Evolutionary conservation across 2,113 vertebrate genomes (phyloP).

Genomic region (Naja naja): DNA sequence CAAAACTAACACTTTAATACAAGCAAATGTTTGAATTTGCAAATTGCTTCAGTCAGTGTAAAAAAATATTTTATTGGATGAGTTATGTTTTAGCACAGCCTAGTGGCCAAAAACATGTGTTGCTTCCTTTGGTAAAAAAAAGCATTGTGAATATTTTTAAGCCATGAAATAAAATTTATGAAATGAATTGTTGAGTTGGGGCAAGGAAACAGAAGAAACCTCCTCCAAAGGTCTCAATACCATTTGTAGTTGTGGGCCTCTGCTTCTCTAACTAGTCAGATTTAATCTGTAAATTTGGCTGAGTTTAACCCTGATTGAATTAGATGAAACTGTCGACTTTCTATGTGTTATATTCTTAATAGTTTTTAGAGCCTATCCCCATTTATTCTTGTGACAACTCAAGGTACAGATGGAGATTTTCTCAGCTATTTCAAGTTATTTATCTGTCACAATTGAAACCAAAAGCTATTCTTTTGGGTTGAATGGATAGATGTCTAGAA

Average conservation of each 20-base stretch:
- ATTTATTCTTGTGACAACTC: not conserved
- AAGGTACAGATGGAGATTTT: not conserved
- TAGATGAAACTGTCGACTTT: not conserved
- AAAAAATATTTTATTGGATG: constrained; percentile 30
- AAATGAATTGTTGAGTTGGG: not conserved
- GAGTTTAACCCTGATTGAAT: not conserved
- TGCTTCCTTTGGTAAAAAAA: constrained; percentile 9
- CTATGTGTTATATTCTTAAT: not conserved
- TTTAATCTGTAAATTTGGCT: not conserved
- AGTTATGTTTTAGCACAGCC: constrained; percentile 67
- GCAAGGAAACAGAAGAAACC: not conserved
- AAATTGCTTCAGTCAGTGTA: constrained; percentile 14
- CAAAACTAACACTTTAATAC: not conserved
- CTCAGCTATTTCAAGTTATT: not conserved
- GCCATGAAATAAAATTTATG: not conserved
- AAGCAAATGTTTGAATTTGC: not conserved
- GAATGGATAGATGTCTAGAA: not conserved
- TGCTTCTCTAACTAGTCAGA: not conserved
- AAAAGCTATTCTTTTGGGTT: not conserved
- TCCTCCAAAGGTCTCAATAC: not conserved
- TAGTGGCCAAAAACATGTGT: constrained; percentile 66
- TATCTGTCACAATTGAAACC: not conserved
- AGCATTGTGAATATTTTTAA: constrained; percentile 2
- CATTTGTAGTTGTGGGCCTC: not conserved
- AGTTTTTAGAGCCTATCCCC: not conserved